Base-by-base conservation (phyloP, 2,797 vertebrate species). In the Pogonophryne albipinna region DNA sequence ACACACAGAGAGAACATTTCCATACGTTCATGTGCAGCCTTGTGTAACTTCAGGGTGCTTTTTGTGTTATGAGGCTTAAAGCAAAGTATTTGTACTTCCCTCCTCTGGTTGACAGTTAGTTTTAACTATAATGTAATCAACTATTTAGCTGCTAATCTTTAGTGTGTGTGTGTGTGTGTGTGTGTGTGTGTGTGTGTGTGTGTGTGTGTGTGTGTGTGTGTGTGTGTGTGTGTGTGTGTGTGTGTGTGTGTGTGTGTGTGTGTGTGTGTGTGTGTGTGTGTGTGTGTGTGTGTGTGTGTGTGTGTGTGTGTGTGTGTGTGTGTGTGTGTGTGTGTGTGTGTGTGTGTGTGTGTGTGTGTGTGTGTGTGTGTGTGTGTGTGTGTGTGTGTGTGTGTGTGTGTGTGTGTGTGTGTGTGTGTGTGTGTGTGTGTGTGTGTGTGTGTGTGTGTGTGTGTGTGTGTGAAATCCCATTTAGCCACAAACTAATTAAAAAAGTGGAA, bases 351-450 rank as follows among this genome's bases (percentile, higher is more conserved):
- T 56, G 87, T 79, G 87, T 85, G 84, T 76, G 85, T 87, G 76
- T 85, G 80, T 20, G 20, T 20, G 20, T 20, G 20, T 20, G 83
- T 85, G 69, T 64, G 46, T 49, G 10, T 57, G 74, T 71, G 58
- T 83, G 79, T 85, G 85, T 78, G 87, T 83, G 79, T 84, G 86
- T 89, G 87, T 86, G 87, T 85, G n/a, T n/a, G n/a, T n/a, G 20
- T 20, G 20, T 20, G 20, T 20, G 20, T 20, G 20, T 20, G 20
- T 20, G 20, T 20, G 20, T 20, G 20, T n/a, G n/a, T 20, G 20
- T 20, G 20, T 20, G 20, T 20, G 20, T 20, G 20, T 20, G 20
- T 20, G 20, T 20, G 20, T n/a, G n/a, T 87, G 76, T 85, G 80
- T 91, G 13, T 58, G 23, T 17, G n/a, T 0, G 45, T 34, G 59